Evolutionary conservation across 2,888 invertebrate species (phyloP).

Genomic region (Xestoiulus laeticollis): DNA sequence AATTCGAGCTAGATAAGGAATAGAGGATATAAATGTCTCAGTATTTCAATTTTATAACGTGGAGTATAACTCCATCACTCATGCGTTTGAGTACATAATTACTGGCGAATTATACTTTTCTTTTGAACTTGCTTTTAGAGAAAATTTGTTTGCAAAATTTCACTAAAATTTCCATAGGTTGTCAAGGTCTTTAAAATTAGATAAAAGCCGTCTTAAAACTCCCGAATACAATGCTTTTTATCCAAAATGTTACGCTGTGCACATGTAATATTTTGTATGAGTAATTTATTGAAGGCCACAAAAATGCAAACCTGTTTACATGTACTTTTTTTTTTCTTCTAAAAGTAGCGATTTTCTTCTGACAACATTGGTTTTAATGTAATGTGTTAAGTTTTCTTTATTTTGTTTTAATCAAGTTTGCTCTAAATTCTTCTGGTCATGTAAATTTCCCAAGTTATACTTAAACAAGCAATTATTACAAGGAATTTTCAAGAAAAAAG

Average conservation of each 20-base stretch:
- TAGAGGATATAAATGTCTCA: not conserved
- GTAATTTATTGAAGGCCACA: conserved; percentile 39
- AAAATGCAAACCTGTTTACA: conserved; percentile 19
- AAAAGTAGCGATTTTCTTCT: not conserved
- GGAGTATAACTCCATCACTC: not conserved
- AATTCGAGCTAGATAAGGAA: not conserved
- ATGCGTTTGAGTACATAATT: not conserved
- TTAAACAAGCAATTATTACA: not conserved
- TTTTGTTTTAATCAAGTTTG: not conserved
- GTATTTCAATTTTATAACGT: not conserved
- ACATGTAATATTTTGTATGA: conserved; percentile 41
- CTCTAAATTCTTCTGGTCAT: not conserved
- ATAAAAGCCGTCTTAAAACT: conserved; percentile 7
- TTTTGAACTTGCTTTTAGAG: conserved; percentile 15
- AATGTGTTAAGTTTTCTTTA: not conserved
- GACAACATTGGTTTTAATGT: not conserved
- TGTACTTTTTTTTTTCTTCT: not conserved
- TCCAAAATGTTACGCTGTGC: conserved; percentile 11
- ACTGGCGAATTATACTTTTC: conserved; percentile 19
- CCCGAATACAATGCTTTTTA: not conserved
- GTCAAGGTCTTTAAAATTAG: conserved; percentile 1
- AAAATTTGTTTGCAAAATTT: conserved; percentile 15
- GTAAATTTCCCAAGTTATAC: not conserved
- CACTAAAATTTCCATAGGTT: conserved; percentile 10
- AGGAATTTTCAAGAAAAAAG: not conserved